These are phyloP conservation scores for Lutraria rhynchaena DNA, from an alignment of 1,140 invertebrate species.

Conservation along the genomic window DNA sequence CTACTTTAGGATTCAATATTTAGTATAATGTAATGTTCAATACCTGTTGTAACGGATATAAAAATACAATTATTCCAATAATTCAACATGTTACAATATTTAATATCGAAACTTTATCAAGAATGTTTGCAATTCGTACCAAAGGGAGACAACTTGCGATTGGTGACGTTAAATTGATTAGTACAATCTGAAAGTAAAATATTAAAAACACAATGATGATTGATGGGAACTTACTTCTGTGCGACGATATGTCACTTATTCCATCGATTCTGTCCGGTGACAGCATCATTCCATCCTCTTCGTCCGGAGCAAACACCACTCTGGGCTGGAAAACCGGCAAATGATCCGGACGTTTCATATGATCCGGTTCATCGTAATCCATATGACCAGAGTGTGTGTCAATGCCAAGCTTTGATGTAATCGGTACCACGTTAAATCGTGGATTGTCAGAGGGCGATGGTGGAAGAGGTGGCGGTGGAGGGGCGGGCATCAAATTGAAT, in stretches of 20 bases:
- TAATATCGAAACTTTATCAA: too few species aligned
- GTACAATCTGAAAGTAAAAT: too few species aligned
- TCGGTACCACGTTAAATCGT: constrained; percentile 39
- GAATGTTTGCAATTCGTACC: too few species aligned
- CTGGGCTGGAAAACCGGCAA: constrained; percentile 30
- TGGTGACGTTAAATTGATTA: too few species aligned
- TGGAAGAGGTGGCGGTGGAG: constrained; percentile 43
- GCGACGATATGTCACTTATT: constrained; percentile 31
- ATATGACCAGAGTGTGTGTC: background rate
- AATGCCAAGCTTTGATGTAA: constrained; percentile 13
- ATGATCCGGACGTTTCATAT: constrained; percentile 18
- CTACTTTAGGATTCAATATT: too few species aligned
- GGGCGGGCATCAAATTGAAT: constrained; percentile 38
- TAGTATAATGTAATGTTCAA: too few species aligned
- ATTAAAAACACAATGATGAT: background rate
- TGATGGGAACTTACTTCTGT: constrained; percentile 38
- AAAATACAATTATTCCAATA: too few species aligned
- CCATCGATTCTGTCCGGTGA: constrained; percentile 17
- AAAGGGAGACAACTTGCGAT: too few species aligned
- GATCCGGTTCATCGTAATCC: constrained; percentile 38
- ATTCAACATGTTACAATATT: too few species aligned
- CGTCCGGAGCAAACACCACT: constrained; percentile 43
- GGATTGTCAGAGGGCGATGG: constrained; percentile 10
- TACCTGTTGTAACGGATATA: too few species aligned
- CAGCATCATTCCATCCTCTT: constrained; percentile 8